Conservation (phyloP, 2,113 vertebrate genomes). For the Circaetus cinerascens region DNA sequence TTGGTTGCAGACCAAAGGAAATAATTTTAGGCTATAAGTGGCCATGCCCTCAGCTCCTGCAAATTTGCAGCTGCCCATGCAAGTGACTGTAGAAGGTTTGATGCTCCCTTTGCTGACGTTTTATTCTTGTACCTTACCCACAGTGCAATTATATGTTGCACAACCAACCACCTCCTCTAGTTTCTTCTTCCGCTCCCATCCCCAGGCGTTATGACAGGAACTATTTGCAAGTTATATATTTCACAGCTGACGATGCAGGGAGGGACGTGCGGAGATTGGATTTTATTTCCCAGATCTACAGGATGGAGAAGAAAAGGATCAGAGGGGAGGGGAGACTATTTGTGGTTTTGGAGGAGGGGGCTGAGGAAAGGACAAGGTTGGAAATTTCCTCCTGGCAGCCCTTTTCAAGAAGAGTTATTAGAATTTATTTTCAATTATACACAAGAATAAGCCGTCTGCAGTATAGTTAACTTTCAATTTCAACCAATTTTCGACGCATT, state of each 20-base stretch:
- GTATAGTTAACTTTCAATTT: conserved; percentile 84
- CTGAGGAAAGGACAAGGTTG: conserved; percentile 30
- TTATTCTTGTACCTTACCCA: not conserved
- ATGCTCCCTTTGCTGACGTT: not conserved
- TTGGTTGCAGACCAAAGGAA: not conserved
- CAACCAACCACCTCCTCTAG: not conserved
- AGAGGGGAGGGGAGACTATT: not conserved
- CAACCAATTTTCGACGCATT: conserved; percentile 81
- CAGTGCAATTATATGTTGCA: fast-evolving
- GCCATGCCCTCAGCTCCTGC: not conserved
- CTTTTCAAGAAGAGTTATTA: conserved; percentile 80
- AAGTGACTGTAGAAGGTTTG: not conserved
- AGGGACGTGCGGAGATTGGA: not conserved
- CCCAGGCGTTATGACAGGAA: not conserved
- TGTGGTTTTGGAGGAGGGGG: not conserved
- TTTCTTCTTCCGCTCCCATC: not conserved
- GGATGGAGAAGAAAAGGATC: conserved; percentile 4
- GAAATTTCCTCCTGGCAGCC: conserved; percentile 72
- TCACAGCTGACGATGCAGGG: not conserved
- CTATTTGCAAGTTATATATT: not conserved
- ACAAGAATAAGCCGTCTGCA: conserved; percentile 82
- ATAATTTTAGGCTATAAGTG: not conserved
- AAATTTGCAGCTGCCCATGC: not conserved
- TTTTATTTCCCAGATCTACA: conserved; percentile 23
- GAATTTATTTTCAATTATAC: conserved; percentile 88